A percentile compares a stretch with the other conserved stretches of the same genome.
phyloP scores from a whole-genome alignment of 2,888 invertebrate genomes.

The Amphipyra berbera region DNA sequence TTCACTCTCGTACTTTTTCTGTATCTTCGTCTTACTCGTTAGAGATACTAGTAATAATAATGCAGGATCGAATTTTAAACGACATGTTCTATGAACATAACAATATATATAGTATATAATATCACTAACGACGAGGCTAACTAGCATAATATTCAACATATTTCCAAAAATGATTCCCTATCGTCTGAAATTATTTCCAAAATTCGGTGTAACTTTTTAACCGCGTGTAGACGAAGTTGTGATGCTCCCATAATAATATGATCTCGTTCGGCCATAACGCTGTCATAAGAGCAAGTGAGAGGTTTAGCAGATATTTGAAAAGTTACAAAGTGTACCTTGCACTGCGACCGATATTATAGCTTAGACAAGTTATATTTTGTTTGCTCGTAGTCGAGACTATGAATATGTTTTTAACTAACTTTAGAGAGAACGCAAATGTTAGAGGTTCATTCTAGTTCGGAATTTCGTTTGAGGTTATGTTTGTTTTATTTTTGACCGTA shows the following conservation, averaged over 20 bases:
- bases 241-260: constrained; percentile 77
- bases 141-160: no score
- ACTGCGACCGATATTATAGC: constrained; percentile 45
- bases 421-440: constrained; percentile 34
- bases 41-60: no score
- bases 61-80: no score
- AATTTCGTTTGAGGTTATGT: constrained; percentile 10
- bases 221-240: constrained; percentile 55
- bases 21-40: no score
- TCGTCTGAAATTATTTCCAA: no score
- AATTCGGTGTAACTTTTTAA: constrained; percentile 10
- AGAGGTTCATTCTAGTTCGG: constrained; percentile 18
- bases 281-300: constrained; percentile 66
- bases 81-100: no score
- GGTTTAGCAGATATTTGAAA: constrained; percentile 79
- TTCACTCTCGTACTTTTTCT: no score
- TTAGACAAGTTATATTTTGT: constrained; percentile 52
- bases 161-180: no score
- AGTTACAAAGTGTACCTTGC: constrained; percentile 76
- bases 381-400: constrained; percentile 22
- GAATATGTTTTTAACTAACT: constrained; percentile 49
- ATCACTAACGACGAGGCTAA: no score
- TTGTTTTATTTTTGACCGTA: constrained; percentile 1
- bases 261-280: constrained; percentile 80
- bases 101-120: no score